Evolutionary conservation across 1,140 invertebrate species (phyloP), one percentile per base, ranked within the genome.

Genomic region (Andrena cerasifolii): DNA sequence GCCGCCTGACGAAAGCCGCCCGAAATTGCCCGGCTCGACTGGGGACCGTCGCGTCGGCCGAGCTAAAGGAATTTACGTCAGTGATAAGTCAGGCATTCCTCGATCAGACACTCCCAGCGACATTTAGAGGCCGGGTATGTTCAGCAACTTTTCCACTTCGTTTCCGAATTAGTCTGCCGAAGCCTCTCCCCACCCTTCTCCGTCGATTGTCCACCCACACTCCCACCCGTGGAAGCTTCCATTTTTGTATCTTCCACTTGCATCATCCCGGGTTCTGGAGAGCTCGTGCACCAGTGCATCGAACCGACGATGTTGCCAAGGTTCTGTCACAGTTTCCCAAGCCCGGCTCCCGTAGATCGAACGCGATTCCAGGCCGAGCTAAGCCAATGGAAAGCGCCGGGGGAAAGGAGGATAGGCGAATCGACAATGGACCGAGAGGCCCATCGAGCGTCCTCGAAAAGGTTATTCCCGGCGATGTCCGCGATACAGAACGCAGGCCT

Each of bases 21-120:
- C 63, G 40, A 58, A 45, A 67, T 67, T 45, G 51, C 53, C 21
- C 8, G 14, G 36, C 33, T 54, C 66, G 49, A 16, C 14, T 40
- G 53, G 12, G 7, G 31, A n/a, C 26, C 40, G 26, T 24, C 45
- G 24, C 66, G 0, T 18, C 21, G 14, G 7, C 8, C n/a, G n/a
- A 0, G 33, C 21, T 16, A n/a, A 51, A 47, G 54, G 74, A 58
- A 77, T 53, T 68, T 12, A 14, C 45, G 31, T 77, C 74, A 36
- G n/a, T 10, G 49, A 59, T 77, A 71, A 71, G 54, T 77, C 75
- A 71, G 66, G 61, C 73, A 36, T 36, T 21, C 31, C 45, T 8
- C 31, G 21, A 16, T 21, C n/a, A n/a, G n/a, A n/a, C n/a, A n/a
- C n/a, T n/a, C n/a, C 47, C 26, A 16, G 5, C 53, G 26, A 61